Evolutionary conservation across 1,140 invertebrate genomes (phyloP).

Genomic region (Hylaeus volcanicus): DNA sequence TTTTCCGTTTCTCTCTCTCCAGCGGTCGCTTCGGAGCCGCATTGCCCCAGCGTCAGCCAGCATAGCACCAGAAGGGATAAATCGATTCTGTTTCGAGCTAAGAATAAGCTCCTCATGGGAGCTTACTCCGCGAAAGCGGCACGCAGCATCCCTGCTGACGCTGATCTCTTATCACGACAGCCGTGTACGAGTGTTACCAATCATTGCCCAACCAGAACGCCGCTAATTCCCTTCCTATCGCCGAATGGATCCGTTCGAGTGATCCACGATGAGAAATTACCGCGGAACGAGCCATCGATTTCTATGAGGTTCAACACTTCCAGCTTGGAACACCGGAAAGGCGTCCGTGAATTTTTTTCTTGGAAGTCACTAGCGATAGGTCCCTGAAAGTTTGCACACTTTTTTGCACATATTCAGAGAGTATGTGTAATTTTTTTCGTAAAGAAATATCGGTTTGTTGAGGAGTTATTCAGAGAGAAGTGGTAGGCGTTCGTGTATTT

Average conservation of each 20-base stretch:
- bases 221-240: not conserved
- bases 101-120: conserved; percentile 65
- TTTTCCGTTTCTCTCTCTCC: not conserved
- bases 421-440: no score
- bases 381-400: no score
- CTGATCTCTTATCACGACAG: conserved; percentile 17
- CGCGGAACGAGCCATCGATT: not conserved
- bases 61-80: conserved; percentile 65
- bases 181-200: not conserved
- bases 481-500: no score
- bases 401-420: no score
- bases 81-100: conserved; percentile 68
- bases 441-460: no score
- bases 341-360: no score
- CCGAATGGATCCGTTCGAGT: not conserved
- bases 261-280: not conserved
- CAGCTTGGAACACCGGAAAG: no score
- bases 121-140: conserved; percentile 41
- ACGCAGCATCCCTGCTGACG: not conserved
- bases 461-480: no score
- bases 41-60: conserved; percentile 31
- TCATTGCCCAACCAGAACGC: not conserved
- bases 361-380: no score
- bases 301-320: no score
- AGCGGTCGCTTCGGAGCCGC: conserved; percentile 26